These are phyloP conservation scores for Centropyge bicolor DNA, from an alignment of 2,797 vertebrate genomes.

Conservation along the genomic window DNA sequence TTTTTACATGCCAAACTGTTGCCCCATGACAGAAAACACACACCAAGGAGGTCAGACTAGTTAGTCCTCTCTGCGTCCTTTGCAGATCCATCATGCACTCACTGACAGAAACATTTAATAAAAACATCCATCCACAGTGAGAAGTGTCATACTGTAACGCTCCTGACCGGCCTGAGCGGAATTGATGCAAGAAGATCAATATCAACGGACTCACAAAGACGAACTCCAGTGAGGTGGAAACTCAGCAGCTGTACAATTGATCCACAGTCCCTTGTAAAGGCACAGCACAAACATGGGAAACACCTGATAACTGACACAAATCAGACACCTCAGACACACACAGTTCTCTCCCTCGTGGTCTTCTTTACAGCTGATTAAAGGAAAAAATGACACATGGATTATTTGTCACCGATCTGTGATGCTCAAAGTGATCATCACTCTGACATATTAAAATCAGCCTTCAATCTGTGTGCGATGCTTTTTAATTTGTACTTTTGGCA, in stretches of 20 bases:
- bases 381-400: background rate
- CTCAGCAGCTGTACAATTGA: slow-evolving; percentile 9
- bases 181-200: slow-evolving; percentile 34
- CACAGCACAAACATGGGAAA: background rate
- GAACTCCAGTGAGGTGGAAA: background rate
- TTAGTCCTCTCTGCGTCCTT: background rate
- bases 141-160: background rate
- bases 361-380: background rate
- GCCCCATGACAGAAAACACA: background rate
- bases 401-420: background rate
- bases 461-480: background rate
- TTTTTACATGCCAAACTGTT: background rate
- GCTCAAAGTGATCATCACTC: too few relatives aligned
- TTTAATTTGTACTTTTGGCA: background rate
- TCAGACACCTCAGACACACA: background rate
- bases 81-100: background rate
- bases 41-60: background rate
- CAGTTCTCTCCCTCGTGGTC: background rate
- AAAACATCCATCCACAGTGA: slow-evolving; percentile 26
- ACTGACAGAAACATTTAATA: slow-evolving; percentile 8
- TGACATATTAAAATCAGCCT: background rate
- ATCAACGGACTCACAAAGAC: slow-evolving; percentile 22
- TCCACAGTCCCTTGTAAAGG: background rate
- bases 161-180: background rate
- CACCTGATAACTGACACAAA: background rate